Evolutionary conservation across 1,140 invertebrate species (phyloP).

Genomic region (Drosophila chauvacae): DNA sequence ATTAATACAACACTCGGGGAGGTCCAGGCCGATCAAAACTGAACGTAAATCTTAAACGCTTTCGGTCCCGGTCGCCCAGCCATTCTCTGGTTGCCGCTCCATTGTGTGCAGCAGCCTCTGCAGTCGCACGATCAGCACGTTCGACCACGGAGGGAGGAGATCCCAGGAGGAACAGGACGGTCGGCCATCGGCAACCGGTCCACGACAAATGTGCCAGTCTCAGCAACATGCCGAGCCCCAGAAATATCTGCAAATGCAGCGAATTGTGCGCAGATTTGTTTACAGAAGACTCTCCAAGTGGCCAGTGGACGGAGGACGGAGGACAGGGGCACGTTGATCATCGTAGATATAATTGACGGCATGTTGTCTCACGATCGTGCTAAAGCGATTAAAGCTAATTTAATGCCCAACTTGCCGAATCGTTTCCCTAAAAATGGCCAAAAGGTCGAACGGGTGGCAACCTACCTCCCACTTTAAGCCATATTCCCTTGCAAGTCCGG

Average conservation of each 20-base stretch:
- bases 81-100: conserved; percentile 21
- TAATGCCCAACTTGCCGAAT: conserved; percentile 52
- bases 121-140: conserved; percentile 83
- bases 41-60: conserved; percentile 83
- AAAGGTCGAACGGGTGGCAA: conserved; percentile 16
- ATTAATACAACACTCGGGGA: conserved; percentile 78
- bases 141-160: conserved; percentile 38
- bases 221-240: conserved; percentile 68
- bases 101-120: conserved; percentile 37
- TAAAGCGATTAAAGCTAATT: conserved; percentile 82
- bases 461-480: background rate
- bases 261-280: conserved; percentile 81
- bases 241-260: conserved; percentile 70
- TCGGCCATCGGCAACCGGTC: conserved; percentile 51
- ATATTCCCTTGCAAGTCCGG: background rate
- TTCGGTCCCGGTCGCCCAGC: conserved; percentile 18
- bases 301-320: background rate
- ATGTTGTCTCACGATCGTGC: conserved; percentile 83
- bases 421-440: conserved; percentile 5
- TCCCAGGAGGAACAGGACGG: conserved; percentile 25
- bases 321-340: conserved; percentile 57
- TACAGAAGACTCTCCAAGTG: conserved; percentile 64
- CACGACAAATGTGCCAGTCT: conserved; percentile 73
- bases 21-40: conserved; percentile 80
- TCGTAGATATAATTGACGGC: conserved; percentile 84